phyloP scores from a whole-genome alignment of 2,113 vertebrate genomes.

The Spea bombifrons region DNA sequence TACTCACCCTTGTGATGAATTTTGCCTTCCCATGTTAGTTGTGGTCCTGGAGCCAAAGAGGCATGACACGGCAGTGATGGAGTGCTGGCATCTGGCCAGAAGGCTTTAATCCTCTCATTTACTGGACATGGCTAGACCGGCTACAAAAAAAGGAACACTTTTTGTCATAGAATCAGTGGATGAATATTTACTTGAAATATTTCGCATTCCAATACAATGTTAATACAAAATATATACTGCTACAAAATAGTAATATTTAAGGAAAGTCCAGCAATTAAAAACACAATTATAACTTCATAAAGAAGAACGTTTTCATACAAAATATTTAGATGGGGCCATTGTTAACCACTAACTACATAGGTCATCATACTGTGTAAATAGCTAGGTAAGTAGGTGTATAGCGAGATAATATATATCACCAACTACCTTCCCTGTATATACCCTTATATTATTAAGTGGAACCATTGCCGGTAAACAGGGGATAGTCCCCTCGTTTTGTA shows the following conservation, averaged over 20 bases:
- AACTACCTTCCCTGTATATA: too few species aligned
- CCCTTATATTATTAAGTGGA: too few species aligned
- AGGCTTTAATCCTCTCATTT: slow-evolving; percentile 17
- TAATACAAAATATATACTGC: neutral
- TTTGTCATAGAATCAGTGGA: too few species aligned
- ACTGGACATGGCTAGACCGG: slow-evolving; percentile 19
- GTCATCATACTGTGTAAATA: too few species aligned
- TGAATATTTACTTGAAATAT: too few species aligned
- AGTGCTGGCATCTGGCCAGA: slow-evolving; percentile 7
- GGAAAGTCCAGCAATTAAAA: neutral
- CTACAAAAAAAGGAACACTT: neutral
- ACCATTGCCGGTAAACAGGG: too few species aligned
- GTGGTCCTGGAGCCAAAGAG: slow-evolving; percentile 66
- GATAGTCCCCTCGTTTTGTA: too few species aligned
- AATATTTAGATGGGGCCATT: too few species aligned
- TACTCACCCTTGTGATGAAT: slow-evolving; percentile 72
- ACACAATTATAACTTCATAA: neutral
- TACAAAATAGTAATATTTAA: neutral
- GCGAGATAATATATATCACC: too few species aligned
- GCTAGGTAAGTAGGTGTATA: too few species aligned
- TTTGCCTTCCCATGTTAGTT: slow-evolving; percentile 65
- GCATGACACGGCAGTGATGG: slow-evolving; percentile 49
- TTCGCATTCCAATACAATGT: neutral
- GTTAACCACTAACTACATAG: too few species aligned
- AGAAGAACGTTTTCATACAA: neutral